Percentiles rank a stretch among this genome's conserved stretches.
These are phyloP conservation scores for Mirza zaza DNA, from an alignment of 2,113 vertebrate species.

Conservation along the genomic window DNA sequence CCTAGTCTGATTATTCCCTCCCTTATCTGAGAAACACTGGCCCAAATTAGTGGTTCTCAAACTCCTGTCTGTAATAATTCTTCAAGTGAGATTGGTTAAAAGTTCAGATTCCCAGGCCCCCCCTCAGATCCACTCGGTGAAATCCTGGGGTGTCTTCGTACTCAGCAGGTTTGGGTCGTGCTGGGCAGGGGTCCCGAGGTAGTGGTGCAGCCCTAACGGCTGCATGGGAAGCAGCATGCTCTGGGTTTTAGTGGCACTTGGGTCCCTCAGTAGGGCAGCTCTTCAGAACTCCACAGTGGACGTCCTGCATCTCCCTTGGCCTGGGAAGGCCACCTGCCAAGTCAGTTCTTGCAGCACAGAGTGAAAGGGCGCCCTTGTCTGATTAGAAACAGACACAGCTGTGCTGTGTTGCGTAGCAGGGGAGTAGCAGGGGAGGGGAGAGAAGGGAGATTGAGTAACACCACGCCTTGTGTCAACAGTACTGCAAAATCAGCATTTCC, in stretches of 20 bases:
- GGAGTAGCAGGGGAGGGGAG: not conserved
- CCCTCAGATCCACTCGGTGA: not conserved
- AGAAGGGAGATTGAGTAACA: not conserved
- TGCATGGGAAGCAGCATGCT: not conserved
- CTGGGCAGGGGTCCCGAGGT: rapidly evolving
- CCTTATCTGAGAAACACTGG: not conserved
- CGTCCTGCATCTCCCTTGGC: not conserved
- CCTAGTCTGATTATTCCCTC: not conserved
- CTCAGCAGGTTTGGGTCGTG: not conserved
- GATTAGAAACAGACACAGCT: not conserved
- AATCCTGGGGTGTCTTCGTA: not conserved
- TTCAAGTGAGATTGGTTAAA: not conserved
- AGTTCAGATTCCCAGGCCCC: not conserved
- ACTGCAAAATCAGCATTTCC: not conserved
- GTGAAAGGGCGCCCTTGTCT: not conserved
- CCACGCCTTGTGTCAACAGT: not conserved
- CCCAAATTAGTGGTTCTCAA: not conserved
- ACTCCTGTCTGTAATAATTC: not conserved
- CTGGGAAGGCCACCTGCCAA: not conserved
- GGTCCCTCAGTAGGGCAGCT: not conserved
- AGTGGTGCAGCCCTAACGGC: rapidly evolving
- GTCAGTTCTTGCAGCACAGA: not conserved
- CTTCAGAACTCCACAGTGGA: not conserved
- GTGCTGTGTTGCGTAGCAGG: not conserved
- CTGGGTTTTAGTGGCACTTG: not conserved